These are phyloP conservation scores for Troides aeacus DNA, from an alignment of 2,888 invertebrate genomes.

Conservation along the genomic window DNA sequence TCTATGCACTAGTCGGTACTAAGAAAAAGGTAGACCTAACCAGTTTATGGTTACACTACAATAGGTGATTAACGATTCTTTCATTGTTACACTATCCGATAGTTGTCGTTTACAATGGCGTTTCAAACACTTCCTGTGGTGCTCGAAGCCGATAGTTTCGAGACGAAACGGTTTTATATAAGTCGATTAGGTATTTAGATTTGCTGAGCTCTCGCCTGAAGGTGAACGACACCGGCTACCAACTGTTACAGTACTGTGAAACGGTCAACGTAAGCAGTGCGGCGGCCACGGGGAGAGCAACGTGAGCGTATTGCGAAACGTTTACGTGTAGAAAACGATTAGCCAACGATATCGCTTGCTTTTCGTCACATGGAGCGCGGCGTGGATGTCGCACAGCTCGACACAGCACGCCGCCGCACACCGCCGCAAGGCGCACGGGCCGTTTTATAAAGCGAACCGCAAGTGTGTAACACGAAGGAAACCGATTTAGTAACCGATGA, in stretches of 20 bases:
- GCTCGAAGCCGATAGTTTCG: constrained; percentile 37
- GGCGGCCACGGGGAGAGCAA: constrained; percentile 45
- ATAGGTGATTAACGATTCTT: constrained; percentile 63
- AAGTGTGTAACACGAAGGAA: constrained; percentile 41
- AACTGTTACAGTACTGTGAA: constrained; percentile 38
- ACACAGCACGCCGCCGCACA: not conserved
- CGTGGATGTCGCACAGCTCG: constrained; percentile 25
- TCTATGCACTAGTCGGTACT: constrained; percentile 45
- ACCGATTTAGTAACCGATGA: constrained; percentile 55
- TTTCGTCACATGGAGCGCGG: constrained; percentile 37
- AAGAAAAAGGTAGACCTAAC: constrained; percentile 50
- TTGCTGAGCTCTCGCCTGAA: constrained; percentile 37
- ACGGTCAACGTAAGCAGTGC: constrained; percentile 35
- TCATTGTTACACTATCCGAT: constrained; percentile 65
- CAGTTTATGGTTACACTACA: constrained; percentile 51
- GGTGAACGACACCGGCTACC: constrained; percentile 44
- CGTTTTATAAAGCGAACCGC: not conserved
- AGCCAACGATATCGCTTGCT: constrained; percentile 41
- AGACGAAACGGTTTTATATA: constrained; percentile 36
- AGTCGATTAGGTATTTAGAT: constrained; percentile 34
- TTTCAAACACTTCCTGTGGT: constrained; percentile 58
- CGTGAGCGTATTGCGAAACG: constrained; percentile 53
- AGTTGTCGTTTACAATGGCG: constrained; percentile 31
- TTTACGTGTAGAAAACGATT: constrained; percentile 31
- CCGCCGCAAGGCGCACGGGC: not conserved